These are phyloP conservation scores for Bothrops jararaca DNA, from an alignment of 2,113 vertebrate species.

Conservation along the genomic window DNA sequence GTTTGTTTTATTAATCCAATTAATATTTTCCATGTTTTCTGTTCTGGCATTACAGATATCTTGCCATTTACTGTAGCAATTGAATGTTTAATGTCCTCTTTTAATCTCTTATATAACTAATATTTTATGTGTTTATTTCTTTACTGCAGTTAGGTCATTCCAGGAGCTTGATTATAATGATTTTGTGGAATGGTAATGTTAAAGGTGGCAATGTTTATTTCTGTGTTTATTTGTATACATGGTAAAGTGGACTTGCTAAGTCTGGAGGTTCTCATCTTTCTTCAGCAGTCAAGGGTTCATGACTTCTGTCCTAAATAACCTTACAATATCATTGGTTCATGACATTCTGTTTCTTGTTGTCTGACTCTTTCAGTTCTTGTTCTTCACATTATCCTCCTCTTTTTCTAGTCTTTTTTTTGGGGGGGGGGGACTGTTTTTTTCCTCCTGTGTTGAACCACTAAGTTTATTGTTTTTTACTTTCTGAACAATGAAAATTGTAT, in stretches of 20 bases:
- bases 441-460: background rate
- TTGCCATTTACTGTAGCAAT: background rate
- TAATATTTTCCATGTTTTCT: background rate
- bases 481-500: background rate
- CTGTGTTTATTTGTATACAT: background rate
- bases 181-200: background rate
- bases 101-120: background rate
- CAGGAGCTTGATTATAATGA: background rate
- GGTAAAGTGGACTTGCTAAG: background rate
- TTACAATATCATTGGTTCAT: background rate
- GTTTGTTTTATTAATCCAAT: background rate
- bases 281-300: background rate
- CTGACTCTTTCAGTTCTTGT: background rate
- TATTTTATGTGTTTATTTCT: background rate
- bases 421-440: background rate
- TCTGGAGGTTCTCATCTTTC: background rate
- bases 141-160: background rate
- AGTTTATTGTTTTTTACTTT: background rate
- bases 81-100: background rate
- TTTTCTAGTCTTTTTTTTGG: background rate
- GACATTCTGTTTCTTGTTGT: background rate
- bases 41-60: background rate
- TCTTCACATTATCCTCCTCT: background rate
- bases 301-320: background rate
- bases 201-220: background rate